Base-by-base conservation (phyloP, 2,797 vertebrate genomes). In the Helicolenus hilgendorfi region DNA sequence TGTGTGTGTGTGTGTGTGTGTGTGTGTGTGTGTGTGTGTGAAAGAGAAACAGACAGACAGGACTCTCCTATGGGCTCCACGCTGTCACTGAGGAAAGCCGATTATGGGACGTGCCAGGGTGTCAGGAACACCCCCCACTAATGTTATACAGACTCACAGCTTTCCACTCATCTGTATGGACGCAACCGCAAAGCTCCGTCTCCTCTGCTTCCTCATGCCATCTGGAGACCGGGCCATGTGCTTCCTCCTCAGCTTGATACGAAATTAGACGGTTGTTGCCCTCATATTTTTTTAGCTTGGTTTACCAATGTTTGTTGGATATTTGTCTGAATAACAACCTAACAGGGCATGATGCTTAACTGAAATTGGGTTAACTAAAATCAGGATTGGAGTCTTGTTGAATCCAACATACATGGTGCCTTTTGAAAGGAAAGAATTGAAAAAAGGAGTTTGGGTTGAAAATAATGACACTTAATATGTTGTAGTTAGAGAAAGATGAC, bases 61-160 rank as follows among this genome's bases (percentile, higher is more conserved):
- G 82, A 77, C 70, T 92, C 79, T 92, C 81, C 87, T 84, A 86
- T 89, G 90, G 83, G 92, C 85, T 91, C 86, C 91, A 85, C 82
- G 83, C 91, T 92, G 94, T 91, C 92, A 92, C 79, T 38, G 78
- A 92, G 90, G 89, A 94, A 95, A 96, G 94, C 93, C 85, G 92
- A 96, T 96, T 96, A 95, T 91, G 87, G 87, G 85, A 90, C 90
- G 72, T 92, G 82, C 94, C 94, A 90, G 91, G 96, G 89, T 90
- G 91, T 95, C 95, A 95, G 94, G 92, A 95, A 94, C 90, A 90
- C 89, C 87, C 85, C 86, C 92, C 70, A 84, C 90, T 64, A 89
- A 81, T 56, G 79, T 85, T 90, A 92, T 92, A 91, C 87, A 89
- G 75, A 89, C 80, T 92, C 78, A 86, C 91, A 91, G 93, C 91